phyloP scores from a whole-genome alignment of 2,113 vertebrate species.

The Vidua chalybeata region DNA sequence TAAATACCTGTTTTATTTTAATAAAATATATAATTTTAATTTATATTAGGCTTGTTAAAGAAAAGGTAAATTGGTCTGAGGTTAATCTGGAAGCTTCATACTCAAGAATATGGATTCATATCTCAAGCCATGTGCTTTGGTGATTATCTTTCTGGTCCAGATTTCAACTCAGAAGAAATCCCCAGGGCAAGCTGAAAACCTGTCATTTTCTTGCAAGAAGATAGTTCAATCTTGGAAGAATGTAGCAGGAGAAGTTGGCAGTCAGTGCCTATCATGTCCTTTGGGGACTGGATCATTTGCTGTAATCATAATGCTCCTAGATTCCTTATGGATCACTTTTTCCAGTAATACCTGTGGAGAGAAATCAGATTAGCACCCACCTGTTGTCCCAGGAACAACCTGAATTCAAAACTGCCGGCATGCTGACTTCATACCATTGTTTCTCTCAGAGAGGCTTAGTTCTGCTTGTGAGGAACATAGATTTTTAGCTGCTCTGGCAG shows the following conservation, averaged over 20 bases:
- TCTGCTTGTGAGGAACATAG: not conserved
- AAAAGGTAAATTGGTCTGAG: not conserved
- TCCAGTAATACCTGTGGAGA: not conserved
- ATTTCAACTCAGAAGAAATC: not conserved
- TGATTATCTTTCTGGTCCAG: not conserved
- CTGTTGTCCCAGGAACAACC: not conserved
- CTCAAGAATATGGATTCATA: not conserved
- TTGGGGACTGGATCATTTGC: not conserved
- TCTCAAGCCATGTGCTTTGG: not conserved
- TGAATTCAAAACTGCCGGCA: not conserved
- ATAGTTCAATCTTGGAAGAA: not conserved
- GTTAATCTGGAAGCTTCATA: not conserved
- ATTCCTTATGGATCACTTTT: not conserved
- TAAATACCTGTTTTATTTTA: not conserved
- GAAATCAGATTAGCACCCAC: not conserved
- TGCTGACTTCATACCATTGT: not conserved
- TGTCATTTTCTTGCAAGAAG: not conserved
- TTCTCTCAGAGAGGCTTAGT: not conserved
- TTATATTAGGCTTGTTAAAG: not conserved
- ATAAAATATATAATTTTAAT: not conserved
- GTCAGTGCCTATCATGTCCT: not conserved
- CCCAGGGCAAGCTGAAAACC: not conserved
- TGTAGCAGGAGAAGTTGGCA: not conserved
- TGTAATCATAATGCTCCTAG: not conserved
- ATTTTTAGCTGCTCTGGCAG: not conserved